phyloP scores from a whole-genome alignment of 2,797 vertebrate genomes.

The Dendrocincla tyrannina region DNA sequence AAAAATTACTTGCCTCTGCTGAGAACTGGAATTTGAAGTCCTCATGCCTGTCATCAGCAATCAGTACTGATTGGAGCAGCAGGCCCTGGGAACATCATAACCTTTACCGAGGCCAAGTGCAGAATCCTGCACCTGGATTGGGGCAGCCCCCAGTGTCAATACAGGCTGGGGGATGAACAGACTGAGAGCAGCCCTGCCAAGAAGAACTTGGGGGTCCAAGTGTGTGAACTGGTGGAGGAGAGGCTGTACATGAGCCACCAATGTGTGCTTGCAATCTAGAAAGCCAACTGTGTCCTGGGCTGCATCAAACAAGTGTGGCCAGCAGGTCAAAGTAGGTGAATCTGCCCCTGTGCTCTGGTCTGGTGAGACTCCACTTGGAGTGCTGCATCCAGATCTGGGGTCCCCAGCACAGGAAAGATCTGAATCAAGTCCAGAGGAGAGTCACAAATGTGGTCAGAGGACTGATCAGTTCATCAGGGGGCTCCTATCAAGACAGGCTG shows the following conservation, averaged over 20 bases:
- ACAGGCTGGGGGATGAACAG: not conserved
- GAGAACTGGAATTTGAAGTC: not conserved
- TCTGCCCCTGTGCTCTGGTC: not conserved
- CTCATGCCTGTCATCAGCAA: not conserved
- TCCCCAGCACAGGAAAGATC: not conserved
- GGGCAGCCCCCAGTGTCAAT: not conserved
- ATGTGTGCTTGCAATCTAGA: not conserved
- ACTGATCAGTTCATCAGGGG: not conserved
- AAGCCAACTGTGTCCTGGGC: not conserved
- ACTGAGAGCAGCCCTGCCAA: not conserved
- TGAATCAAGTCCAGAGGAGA: not conserved
- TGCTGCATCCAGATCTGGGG: not conserved
- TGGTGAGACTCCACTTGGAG: not conserved
- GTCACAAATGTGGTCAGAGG: not conserved
- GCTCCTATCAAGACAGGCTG: not conserved
- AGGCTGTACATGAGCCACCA: not conserved
- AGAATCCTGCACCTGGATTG: rapidly evolving
- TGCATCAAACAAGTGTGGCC: not conserved
- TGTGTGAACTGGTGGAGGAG: not conserved
- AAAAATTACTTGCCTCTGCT: not conserved
- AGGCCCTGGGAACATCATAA: not conserved
- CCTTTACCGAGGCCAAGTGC: not conserved
- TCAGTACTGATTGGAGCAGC: not conserved
- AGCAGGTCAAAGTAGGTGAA: not conserved
- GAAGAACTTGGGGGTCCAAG: not conserved